Evolutionary conservation across 2,888 invertebrate species (phyloP), one percentile per base, ranked within the genome.

Genomic region (Minunthozetes semirufus): DNA sequence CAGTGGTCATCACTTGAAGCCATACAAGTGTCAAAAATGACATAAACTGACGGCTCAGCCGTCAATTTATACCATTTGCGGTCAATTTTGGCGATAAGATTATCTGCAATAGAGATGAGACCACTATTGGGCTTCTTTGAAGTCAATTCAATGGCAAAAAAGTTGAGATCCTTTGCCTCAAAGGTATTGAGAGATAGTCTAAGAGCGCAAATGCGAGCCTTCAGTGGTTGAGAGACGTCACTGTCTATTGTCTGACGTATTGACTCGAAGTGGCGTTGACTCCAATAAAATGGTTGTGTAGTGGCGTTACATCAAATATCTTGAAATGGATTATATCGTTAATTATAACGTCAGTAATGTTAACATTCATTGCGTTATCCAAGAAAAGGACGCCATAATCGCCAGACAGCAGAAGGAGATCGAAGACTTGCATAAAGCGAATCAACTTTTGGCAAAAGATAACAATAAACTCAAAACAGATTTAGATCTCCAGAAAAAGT

Each of bases 381-480:
- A 68, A 68, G 68, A 68, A 68, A 68, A 68, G 22, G 68, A 68
- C n/a, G 68, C 68, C 11, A 68, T 68, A 4, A 68, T 68, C 38
- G 22, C 38, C 38, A 15, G 68, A 38, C 68, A 68, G 15, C 42
- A 38, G 19, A 68, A 68, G 13, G 68, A 68, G 42, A 68, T 68
- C 68, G n/a, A 68, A 68, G 68, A 68, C 27, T 33, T 68, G 22
- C 68, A 68, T 42, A 68, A 68, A 68, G 68, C 33, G 11, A 68
- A 68, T 13, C 68, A 68, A 68, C 68, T 68, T 38, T 42, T 68
- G 22, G 68, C 42, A 22, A 68, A 68, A 68, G 68, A 68, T 42
- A 42, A 38, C 68, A 38, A 68, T n/a, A 17, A 19, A 68, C 22
- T 68, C 17, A 17, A n/a, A 42, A n/a, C 38, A 29, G 68, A 68